phyloP scores from a whole-genome alignment of 2,888 invertebrate genomes.

The Cheilosia urbana region DNA sequence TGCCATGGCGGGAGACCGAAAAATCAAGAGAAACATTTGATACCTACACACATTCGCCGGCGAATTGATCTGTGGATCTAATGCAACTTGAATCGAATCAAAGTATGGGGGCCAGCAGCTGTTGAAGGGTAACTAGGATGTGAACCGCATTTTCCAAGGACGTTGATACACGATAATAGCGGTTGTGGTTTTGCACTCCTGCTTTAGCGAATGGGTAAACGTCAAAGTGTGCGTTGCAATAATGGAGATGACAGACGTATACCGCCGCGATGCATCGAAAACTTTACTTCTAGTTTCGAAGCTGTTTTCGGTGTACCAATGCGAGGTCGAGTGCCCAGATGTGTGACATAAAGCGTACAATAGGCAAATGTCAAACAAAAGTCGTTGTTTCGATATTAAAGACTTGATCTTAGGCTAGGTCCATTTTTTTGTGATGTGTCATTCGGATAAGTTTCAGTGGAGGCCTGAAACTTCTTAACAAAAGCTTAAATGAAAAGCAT shows the following conservation, averaged over 20 bases:
- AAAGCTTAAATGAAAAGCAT: too few species aligned
- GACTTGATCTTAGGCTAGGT: too few species aligned
- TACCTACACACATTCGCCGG: slow-evolving; percentile 1
- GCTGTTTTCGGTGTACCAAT: not conserved
- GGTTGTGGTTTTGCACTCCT: slow-evolving; percentile 40
- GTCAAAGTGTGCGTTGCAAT: slow-evolving; percentile 18
- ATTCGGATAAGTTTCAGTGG: too few species aligned
- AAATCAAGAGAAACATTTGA: slow-evolving; percentile 26
- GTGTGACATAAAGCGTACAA: not conserved
- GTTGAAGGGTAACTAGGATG: slow-evolving; percentile 1
- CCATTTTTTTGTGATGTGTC: too few species aligned
- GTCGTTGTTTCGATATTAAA: too few species aligned
- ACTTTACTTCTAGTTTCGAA: slow-evolving; percentile 1
- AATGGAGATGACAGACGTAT: not conserved
- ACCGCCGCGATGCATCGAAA: slow-evolving; percentile 5
- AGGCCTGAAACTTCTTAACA: too few species aligned
- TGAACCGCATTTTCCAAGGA: slow-evolving; percentile 42
- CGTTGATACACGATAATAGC: slow-evolving; percentile 39
- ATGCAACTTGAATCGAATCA: slow-evolving; percentile 46
- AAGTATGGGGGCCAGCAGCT: not conserved
- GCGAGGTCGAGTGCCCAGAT: not conserved
- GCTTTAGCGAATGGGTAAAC: slow-evolving; percentile 18
- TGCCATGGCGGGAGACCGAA: not conserved
- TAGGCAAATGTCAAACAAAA: too few species aligned
- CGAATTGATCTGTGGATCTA: slow-evolving; percentile 55